Evolutionary conservation across 2,888 invertebrate species (phyloP), one percentile per base, ranked within the genome.

Genomic region (Eutolmus rufibarbis): DNA sequence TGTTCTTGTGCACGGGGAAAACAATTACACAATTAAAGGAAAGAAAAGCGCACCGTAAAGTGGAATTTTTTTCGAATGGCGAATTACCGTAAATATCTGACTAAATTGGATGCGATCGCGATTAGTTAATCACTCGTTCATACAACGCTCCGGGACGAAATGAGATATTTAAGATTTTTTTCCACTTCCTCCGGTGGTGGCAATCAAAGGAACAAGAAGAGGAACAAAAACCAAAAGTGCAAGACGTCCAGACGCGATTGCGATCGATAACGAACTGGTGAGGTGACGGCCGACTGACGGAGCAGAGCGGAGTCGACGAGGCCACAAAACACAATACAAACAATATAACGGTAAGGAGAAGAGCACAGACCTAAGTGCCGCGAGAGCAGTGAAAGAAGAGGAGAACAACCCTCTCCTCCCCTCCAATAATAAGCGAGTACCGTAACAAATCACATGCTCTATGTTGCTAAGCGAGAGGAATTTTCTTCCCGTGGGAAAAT

Each of bases 261-360:
- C 43, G 82, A 84, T 84, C 82, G 66, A 84, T 84, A 84, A 84
- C 66, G 28, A 28, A 79, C 79, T 79, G 79, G 16, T 23, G 78
- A 76, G 79, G 5, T 43, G 78, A 37, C 31, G 12, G 74, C n/a
- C 2, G 19, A 40, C 43, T 43, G 78, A 57, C n/a, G 23, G 57
- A 19, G 23, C 40, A 40, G 23, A n/a, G 57, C 9, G 8, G 4
- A 51, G n/a, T 5, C 51, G 51, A 51, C 51, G n/a, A 51, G 51
- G 51, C 51, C n/a, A 19, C 51, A 51, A n/a, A 51, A 51, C n/a
- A n/a, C 51, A 51, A 16, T 51, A 51, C 51, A 51, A 51, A 40
- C 40, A 40, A 40, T 40, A 40, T 40, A n/a, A 51, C 51, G n/a
- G 43, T 46, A 46, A 14, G 12, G 43, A 46, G 8, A 1, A 19